Base-by-base conservation (phyloP, 2,888 invertebrate genomes). In the Pediacus dermestoides region DNA sequence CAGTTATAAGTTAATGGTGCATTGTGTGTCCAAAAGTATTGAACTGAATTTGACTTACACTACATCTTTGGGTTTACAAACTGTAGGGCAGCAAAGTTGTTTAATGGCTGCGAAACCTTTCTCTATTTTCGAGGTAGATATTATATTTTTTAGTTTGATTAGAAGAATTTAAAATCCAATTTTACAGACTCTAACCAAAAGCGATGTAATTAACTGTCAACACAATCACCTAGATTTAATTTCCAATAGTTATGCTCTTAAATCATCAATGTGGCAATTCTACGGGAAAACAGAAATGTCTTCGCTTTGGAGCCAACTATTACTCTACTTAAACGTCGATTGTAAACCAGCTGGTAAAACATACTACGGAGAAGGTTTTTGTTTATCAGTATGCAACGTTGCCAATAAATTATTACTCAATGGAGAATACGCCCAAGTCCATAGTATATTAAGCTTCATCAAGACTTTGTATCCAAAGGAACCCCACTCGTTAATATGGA, bases 231-330 rank as follows among this genome's bases (percentile, higher is more conserved):
- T 82, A 2, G 90, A 90, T 52, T 73, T 92, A 35, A 82, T 87
- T 45, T 82, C 87, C 47, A 83, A 85, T 46, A 87, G 87, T 12
- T 77, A 87, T 52, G 82, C 87, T 0, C 83, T 90, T 67, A 84
- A 88, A 51, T 82, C 90, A 1, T 87, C 88, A 0, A 72, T 94
- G 6, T 93, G 93, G 93, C 77, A 83, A 8, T 77, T 88, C 37
- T 93, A 91, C 64, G 94, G 94, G 1, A 87, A 89, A 66, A 81
- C 84, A 1, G 87, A 89, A 66, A 83, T 91, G 78, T 82, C 86
- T 0, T 83, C 85, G 0, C 72, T 92, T 18, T 84, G 81, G 64
- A 81, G 87, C 32, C 91, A 92, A 65, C 67, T 90, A 8, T 70
- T 91, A 22, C 72, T 93, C 1, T 80, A 85, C 53, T 74, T 88